Evolutionary conservation across 2,797 vertebrate species (phyloP).

Genomic region (Erpetoichthys calabaricus): DNA sequence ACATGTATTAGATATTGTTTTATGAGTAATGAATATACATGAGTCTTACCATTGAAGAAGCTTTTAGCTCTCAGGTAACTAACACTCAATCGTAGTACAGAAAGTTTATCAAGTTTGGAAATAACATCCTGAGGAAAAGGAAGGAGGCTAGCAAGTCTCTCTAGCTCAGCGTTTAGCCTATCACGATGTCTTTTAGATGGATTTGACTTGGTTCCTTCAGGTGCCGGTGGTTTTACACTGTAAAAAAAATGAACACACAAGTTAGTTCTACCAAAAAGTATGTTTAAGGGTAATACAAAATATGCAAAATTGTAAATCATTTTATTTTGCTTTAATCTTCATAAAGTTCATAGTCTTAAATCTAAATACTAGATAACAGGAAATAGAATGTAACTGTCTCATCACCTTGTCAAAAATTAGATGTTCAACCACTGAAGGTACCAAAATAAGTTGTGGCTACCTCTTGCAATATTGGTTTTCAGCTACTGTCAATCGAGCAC

Average conservation of each 20-base stretch:
- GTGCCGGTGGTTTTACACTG: conserved; percentile 47
- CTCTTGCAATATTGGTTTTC: too few relatives aligned
- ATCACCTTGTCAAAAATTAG: too few relatives aligned
- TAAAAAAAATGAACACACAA: background rate
- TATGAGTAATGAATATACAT: too few relatives aligned
- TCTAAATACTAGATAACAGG: too few relatives aligned
- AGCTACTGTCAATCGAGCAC: too few relatives aligned
- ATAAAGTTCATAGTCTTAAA: too few relatives aligned
- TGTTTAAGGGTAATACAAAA: background rate
- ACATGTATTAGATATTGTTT: too few relatives aligned
- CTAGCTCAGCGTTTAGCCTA: conserved; percentile 63
- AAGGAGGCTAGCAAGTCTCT: conserved; percentile 61
- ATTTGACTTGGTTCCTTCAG: conserved; percentile 63
- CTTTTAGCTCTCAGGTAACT: conserved; percentile 71
- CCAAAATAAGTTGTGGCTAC: too few relatives aligned
- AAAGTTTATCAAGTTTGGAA: conserved; percentile 70
- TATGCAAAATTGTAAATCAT: conserved; percentile 4
- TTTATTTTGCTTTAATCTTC: too few relatives aligned
- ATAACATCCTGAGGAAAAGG: conserved; percentile 68
- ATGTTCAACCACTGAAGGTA: too few relatives aligned
- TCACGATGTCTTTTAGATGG: conserved; percentile 73
- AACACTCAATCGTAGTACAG: conserved; percentile 68
- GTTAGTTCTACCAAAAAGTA: background rate
- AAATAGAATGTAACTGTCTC: too few relatives aligned
- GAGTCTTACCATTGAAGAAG: conserved; percentile 64